Percentiles rank a stretch among this genome's conserved stretches.
These are phyloP conservation scores for Noturus placidus DNA, from an alignment of 2,113 vertebrate genomes.

Conservation along the genomic window DNA sequence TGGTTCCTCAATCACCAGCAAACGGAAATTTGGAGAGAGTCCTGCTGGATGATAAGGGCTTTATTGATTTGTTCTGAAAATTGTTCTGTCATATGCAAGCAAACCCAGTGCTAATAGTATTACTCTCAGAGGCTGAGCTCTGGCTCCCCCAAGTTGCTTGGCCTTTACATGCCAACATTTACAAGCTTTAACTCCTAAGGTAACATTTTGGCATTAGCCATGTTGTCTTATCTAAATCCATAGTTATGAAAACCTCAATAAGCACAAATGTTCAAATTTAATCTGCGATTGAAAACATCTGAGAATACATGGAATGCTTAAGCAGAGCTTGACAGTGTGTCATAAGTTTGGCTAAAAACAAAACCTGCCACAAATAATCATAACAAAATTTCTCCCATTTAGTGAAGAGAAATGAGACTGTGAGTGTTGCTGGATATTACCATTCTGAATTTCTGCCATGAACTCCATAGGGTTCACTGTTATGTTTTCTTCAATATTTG, in stretches of 20 bases:
- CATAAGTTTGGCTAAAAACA: constrained; percentile 48
- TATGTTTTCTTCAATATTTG: constrained; percentile 27
- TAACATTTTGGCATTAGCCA: constrained; percentile 37
- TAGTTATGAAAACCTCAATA: constrained; percentile 24
- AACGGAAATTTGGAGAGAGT: constrained; percentile 37
- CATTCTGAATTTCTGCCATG: constrained; percentile 14
- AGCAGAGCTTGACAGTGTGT: constrained; percentile 54
- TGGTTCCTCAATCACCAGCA: constrained; percentile 51
- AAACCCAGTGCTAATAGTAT: constrained; percentile 48
- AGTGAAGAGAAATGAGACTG: constrained; percentile 44
- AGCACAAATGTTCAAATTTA: constrained; percentile 42
- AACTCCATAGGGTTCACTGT: constrained; percentile 38
- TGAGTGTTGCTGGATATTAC: constrained; percentile 45
- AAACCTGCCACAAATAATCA: constrained; percentile 52
- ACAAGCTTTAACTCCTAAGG: constrained; percentile 30
- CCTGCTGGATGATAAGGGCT: constrained; percentile 47
- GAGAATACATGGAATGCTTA: constrained; percentile 47
- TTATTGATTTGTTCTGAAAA: constrained; percentile 55
- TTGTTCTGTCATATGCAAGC: constrained; percentile 55
- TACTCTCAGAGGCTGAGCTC: constrained; percentile 16
- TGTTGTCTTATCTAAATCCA: constrained; percentile 33
- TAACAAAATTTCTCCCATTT: constrained; percentile 32
- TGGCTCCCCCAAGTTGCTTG: constrained; percentile 34
- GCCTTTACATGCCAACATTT: not conserved
- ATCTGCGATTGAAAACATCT: constrained; percentile 32